Evolutionary conservation across 2,113 vertebrate genomes (phyloP).

Genomic region (Physeter macrocephalus): DNA sequence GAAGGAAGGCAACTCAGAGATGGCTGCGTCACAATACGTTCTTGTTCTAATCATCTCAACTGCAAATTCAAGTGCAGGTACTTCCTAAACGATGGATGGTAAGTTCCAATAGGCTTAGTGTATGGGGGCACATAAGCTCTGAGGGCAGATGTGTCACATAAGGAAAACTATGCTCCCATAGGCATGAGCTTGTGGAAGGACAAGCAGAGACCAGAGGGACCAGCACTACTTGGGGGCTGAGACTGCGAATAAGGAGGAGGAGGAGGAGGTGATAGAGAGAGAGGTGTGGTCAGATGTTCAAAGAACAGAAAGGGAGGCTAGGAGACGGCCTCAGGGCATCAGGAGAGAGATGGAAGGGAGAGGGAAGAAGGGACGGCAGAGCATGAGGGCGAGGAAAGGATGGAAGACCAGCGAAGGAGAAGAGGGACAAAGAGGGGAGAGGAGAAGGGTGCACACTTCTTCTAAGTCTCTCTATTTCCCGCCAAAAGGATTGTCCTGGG

Average conservation of each 20-base stretch:
- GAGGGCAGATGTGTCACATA: background rate
- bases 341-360: background rate
- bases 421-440: fast-evolving
- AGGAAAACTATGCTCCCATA: background rate
- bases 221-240: background rate
- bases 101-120: background rate
- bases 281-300: too few species aligned
- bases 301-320: background rate
- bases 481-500: background rate
- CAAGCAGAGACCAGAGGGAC: background rate
- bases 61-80: background rate
- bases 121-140: background rate
- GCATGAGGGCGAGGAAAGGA: background rate
- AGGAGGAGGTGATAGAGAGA: background rate
- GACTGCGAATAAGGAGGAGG: background rate
- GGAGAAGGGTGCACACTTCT: background rate
- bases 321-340: background rate
- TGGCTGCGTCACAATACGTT: background rate
- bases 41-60: background rate
- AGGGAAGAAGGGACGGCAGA: background rate
- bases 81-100: background rate
- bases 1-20: background rate
- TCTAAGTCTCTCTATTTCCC: background rate
- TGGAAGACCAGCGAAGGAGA: background rate
- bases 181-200: background rate